Evolutionary conservation across 2,888 invertebrate species (phyloP).

Genomic region (Nasonovia ribisnigri): DNA sequence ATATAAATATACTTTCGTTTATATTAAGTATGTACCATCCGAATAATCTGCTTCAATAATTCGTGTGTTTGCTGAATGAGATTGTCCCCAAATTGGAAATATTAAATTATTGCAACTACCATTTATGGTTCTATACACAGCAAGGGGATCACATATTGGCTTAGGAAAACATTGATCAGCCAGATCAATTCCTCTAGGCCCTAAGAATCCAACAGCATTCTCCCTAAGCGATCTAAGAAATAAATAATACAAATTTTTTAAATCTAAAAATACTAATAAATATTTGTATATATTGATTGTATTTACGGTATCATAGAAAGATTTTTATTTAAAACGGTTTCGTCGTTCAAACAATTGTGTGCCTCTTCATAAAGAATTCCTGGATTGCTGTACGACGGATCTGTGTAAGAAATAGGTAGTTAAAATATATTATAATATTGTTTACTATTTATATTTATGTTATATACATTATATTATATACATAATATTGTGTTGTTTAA

Average conservation of each 20-base stretch:
- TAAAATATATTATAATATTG: background rate
- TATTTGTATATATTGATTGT: background rate
- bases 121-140: constrained; percentile 81
- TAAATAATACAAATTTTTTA: background rate
- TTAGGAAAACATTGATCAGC: constrained; percentile 69
- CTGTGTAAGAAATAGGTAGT: background rate
- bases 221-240: background rate
- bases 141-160: constrained; percentile 73
- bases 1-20: background rate
- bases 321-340: background rate
- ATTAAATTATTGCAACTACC: constrained; percentile 94
- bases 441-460: too few species aligned
- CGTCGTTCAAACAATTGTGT: background rate
- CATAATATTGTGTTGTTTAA: background rate
- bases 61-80: constrained; percentile 74
- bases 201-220: background rate
- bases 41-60: constrained; percentile 34
- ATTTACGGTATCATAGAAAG: background rate
- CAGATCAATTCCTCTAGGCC: background rate
- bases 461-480: background rate
- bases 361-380: background rate
- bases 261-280: too few species aligned
- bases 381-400: background rate
- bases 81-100: constrained; percentile 84
- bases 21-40: background rate